phyloP scores from a whole-genome alignment of 2,797 vertebrate genomes.

The Rhinoraja longicauda region DNA sequence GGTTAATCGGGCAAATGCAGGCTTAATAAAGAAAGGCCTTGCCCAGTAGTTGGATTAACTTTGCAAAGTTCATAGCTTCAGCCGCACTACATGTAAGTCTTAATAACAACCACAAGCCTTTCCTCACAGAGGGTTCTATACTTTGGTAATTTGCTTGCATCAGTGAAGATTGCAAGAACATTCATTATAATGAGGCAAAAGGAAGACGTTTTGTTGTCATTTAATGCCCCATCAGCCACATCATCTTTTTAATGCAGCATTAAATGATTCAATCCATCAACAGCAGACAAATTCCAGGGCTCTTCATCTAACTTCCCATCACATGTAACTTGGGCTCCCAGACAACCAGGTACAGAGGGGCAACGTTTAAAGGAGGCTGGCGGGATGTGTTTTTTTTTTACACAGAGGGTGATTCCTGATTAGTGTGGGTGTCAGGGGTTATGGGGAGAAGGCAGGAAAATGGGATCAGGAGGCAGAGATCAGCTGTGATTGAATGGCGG shows the following conservation, averaged over 20 bases:
- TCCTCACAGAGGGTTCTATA: background rate
- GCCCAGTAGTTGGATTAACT: background rate
- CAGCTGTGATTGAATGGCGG: too few relatives aligned
- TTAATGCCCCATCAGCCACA: background rate
- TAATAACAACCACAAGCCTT: background rate
- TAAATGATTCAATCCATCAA: background rate
- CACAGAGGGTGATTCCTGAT: too few relatives aligned
- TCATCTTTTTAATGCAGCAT: background rate
- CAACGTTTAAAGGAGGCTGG: too few relatives aligned
- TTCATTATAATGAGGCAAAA: background rate
- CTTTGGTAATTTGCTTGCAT: background rate
- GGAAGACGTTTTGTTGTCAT: background rate
- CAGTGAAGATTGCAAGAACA: background rate
- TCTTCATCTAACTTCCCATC: background rate
- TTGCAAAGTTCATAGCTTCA: background rate
- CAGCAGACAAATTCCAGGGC: background rate
- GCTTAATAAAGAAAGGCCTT: background rate
- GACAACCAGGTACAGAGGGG: too few relatives aligned
- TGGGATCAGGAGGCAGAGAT: too few relatives aligned
- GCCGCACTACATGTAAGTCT: background rate
- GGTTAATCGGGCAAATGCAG: background rate
- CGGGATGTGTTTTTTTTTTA: too few relatives aligned
- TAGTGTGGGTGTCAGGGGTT: too few relatives aligned
- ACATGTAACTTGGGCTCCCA: background rate
- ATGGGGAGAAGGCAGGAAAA: too few relatives aligned